Evolutionary conservation across 2,113 vertebrate genomes (phyloP).

Genomic region (Nycticryphes semicollaris): DNA sequence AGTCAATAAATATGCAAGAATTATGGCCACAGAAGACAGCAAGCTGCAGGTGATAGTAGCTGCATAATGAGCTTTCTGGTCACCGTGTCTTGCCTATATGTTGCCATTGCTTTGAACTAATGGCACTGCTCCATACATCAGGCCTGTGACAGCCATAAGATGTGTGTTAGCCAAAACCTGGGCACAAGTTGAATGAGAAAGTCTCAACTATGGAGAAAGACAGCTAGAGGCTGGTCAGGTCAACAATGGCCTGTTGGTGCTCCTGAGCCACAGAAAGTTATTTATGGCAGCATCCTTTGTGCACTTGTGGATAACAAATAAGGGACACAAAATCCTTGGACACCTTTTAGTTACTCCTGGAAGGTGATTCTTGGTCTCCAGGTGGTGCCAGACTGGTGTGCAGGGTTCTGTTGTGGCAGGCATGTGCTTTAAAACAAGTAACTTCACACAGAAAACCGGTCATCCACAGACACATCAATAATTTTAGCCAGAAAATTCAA

Average conservation of each 20-base stretch:
- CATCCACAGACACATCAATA: background rate
- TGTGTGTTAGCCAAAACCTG: background rate
- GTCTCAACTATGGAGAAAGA: background rate
- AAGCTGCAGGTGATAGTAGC: background rate
- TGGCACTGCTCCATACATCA: background rate
- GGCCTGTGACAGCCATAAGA: background rate
- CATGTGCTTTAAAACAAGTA: background rate
- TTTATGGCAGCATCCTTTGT: background rate
- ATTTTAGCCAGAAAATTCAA: background rate
- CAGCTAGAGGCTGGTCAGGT: background rate
- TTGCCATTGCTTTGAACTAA: background rate
- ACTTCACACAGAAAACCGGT: background rate
- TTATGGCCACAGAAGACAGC: background rate
- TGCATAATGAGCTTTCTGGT: background rate
- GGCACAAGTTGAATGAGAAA: background rate
- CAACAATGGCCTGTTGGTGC: background rate
- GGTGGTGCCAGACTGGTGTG: background rate
- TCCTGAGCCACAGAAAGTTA: background rate
- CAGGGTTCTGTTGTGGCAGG: background rate
- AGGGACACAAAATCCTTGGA: background rate
- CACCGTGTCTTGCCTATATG: fast-evolving
- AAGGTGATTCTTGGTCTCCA: background rate
- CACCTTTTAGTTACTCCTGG: background rate
- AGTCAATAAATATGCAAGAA: background rate
- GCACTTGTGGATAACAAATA: background rate